Evolutionary conservation across 2,888 invertebrate species (phyloP).

Genomic region (Microchrysa polita): DNA sequence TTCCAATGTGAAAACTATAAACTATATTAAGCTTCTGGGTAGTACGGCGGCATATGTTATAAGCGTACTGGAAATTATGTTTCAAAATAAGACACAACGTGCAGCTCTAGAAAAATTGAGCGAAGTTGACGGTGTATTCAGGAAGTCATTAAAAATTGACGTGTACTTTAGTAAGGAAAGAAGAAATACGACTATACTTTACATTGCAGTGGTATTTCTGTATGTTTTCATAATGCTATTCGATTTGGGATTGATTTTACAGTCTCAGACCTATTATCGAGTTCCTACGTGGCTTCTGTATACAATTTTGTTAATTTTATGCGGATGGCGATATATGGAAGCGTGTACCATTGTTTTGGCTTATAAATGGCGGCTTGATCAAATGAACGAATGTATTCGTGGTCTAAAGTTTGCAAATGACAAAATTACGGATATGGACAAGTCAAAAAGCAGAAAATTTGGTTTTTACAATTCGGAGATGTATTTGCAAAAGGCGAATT

Average conservation of each 20-base stretch:
- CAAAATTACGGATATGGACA: constrained; percentile 16
- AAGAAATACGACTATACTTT: not conserved
- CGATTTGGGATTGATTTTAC: constrained; percentile 14
- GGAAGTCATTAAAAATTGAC: constrained; percentile 55
- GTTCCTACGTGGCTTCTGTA: constrained; percentile 57
- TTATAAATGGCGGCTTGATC: constrained; percentile 57
- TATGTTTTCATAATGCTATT: constrained; percentile 40
- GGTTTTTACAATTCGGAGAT: constrained; percentile 48
- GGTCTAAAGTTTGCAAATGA: constrained; percentile 51
- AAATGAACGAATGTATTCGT: constrained; percentile 54
- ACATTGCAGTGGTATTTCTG: constrained; percentile 28
- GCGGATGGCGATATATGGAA: constrained; percentile 60
- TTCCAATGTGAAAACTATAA: constrained; percentile 54
- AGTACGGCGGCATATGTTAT: constrained; percentile 58
- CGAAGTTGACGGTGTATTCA: constrained; percentile 59
- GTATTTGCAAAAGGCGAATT: constrained; percentile 52
- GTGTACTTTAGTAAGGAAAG: constrained; percentile 51
- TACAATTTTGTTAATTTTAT: constrained; percentile 56
- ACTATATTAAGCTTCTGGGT: constrained; percentile 59
- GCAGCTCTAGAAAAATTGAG: constrained; percentile 54
- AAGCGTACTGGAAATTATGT: constrained; percentile 56
- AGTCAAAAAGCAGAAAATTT: constrained; percentile 11
- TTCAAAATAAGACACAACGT: constrained; percentile 53
- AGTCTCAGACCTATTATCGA: not conserved
- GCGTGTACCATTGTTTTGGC: constrained; percentile 55